Evolutionary conservation across 2,797 vertebrate species (phyloP).

Genomic region (Schizothorax lantsangensis): DNA sequence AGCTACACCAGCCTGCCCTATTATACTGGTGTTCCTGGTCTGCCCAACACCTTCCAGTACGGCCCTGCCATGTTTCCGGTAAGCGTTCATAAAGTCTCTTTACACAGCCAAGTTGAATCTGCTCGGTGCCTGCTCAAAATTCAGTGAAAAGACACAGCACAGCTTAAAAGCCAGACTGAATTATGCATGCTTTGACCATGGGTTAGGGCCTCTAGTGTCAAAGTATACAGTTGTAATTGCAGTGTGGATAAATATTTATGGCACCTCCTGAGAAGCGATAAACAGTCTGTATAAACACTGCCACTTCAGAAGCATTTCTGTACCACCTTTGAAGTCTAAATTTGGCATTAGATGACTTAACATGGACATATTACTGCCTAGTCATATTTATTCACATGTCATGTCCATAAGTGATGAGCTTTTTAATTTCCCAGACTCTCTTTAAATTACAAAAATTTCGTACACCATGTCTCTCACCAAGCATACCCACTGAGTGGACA

Average conservation of each 20-base stretch:
- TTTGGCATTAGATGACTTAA: neutral
- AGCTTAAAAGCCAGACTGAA: neutral
- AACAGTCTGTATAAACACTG: neutral
- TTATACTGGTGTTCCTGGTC: constrained; percentile 96
- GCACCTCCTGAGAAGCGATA: neutral
- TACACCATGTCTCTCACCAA: neutral
- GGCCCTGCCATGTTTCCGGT: constrained; percentile 98
- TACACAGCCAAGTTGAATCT: neutral
- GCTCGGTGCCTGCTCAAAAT: neutral
- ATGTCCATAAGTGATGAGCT: neutral
- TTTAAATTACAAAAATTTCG: no score
- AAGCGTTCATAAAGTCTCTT: constrained; percentile 68
- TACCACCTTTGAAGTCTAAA: neutral
- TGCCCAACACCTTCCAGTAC: constrained; percentile 98
- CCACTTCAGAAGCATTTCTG: neutral
- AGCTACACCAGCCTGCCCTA: constrained; percentile 99
- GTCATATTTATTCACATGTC: no score
- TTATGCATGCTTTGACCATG: neutral
- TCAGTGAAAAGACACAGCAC: neutral
- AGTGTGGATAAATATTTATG: neutral
- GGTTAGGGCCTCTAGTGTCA: neutral
- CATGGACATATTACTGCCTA: neutral
- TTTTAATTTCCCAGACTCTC: neutral
- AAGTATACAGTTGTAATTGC: neutral
- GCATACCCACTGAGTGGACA: neutral